Base-by-base conservation (phyloP, 2,113 vertebrate genomes). In the Hippotragus niger region DNA sequence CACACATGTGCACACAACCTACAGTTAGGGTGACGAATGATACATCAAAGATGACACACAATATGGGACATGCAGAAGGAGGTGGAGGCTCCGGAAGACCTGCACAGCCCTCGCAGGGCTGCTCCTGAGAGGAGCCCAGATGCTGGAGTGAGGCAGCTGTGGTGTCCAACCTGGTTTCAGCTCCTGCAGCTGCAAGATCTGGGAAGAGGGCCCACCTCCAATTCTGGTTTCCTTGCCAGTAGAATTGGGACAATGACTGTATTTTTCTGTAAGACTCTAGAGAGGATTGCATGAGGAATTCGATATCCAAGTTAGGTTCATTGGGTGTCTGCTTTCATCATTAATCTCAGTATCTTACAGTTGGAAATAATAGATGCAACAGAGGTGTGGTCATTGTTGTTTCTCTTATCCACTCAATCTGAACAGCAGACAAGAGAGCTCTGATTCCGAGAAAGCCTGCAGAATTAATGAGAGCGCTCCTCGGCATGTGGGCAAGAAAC, bases 1-100 rank as follows among this genome's bases (percentile, higher is more conserved):
- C n/a, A 64, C 31, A 23, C 33, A 67, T 19, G 67, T 71, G n/a
- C n/a, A 71, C 67, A 71, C 67, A 40, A 23, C 19, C n/a, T 36
- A 16, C 43, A n/a, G 23, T 29, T 19, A 60, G 33, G 27, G 33
- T 23, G 58, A 23, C 33, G 11, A 17, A 7, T 60, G 92, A 16
- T 1, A 6, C 19, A 5, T 11, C 27, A 55, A 4, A 33, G 80
- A 50, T 1, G 62, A 40, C 1, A 15, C 2, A 0, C 0, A 7
- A 27, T 1, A 0, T 4, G 60, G 17, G 2, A 1, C 29, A 5
- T 1, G 8, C 52, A 1, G 82, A 12, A 29, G 0, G 25, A 29
- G 43, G 25, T 36, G 0, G 3, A 11, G 27, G 43, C 52, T 47
- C 29, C 50, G 4, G 17, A 7, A 4, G 43, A 16, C 27, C 7